phyloP scores from a whole-genome alignment of 1,140 invertebrate species.

The Zaprionus kolodkinae region DNA sequence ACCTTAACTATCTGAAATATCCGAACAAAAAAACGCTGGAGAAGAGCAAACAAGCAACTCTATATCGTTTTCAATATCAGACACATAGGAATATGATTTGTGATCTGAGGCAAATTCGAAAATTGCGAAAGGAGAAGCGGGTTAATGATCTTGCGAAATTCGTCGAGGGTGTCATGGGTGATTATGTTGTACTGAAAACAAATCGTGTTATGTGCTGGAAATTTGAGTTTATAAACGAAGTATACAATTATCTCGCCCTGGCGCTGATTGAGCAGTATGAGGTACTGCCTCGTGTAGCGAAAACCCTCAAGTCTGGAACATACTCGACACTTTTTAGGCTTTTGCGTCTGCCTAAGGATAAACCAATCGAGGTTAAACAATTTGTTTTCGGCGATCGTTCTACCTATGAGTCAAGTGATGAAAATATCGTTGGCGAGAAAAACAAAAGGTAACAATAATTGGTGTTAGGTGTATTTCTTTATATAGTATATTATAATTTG shows the following conservation, averaged over 20 bases:
- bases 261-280: slow-evolving; percentile 59
- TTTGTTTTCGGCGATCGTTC: slow-evolving; percentile 74
- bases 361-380: slow-evolving; percentile 44
- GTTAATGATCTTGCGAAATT: slow-evolving; percentile 39
- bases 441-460: neutral
- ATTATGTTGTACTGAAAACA: slow-evolving; percentile 70
- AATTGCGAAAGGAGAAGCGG: slow-evolving; percentile 42
- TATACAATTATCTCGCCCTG: slow-evolving; percentile 73
- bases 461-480: neutral
- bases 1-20: slow-evolving; percentile 57
- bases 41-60: slow-evolving; percentile 47
- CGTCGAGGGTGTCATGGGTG: slow-evolving; percentile 74
- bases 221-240: slow-evolving; percentile 76
- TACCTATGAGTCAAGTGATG: slow-evolving; percentile 49
- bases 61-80: slow-evolving; percentile 72
- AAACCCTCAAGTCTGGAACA: slow-evolving; percentile 1
- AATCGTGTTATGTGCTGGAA: slow-evolving; percentile 80
- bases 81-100: slow-evolving; percentile 71
- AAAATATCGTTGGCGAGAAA: neutral
- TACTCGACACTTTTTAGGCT: slow-evolving; percentile 24
- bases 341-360: slow-evolving; percentile 57
- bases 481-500: neutral
- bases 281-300: slow-evolving; percentile 4
- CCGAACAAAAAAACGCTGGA: slow-evolving; percentile 58
- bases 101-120: slow-evolving; percentile 49